Percentiles rank a stretch among this genome's conserved stretches.
Conservation (phyloP, 2,797 vertebrate genomes). For the Acridotheres tristis region DNA sequence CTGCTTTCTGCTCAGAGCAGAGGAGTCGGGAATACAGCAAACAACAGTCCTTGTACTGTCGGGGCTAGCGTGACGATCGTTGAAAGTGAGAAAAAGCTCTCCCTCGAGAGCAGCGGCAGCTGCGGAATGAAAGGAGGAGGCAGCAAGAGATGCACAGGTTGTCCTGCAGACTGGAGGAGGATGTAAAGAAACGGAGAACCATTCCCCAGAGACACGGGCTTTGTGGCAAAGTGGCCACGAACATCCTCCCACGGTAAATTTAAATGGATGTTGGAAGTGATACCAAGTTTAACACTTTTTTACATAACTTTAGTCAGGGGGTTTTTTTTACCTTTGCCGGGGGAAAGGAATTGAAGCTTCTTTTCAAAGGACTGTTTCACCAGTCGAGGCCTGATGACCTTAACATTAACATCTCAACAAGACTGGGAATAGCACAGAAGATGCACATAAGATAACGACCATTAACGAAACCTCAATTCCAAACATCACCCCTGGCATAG, state of each 20-base stretch:
- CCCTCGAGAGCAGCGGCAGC: not conserved
- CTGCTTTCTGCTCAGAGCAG: not conserved
- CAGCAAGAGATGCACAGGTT: not conserved
- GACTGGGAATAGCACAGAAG: not conserved
- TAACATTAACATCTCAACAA: not conserved
- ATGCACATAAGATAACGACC: not conserved
- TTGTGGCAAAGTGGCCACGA: not conserved
- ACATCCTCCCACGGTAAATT: not conserved
- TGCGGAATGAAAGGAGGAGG: accelerated
- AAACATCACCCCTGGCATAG: not conserved
- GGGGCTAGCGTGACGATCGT: not conserved
- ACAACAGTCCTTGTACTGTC: not conserved
- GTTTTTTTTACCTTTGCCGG: not conserved
- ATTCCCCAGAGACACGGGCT: accelerated
- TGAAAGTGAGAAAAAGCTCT: not conserved
- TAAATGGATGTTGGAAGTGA: not conserved
- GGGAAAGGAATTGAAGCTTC: not conserved
- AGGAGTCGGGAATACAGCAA: not conserved
- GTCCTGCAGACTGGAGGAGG: not conserved
- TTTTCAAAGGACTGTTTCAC: not conserved
- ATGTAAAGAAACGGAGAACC: not conserved
- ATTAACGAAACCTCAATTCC: not conserved
- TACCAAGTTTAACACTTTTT: not conserved
- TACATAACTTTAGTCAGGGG: not conserved
- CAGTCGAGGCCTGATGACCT: not conserved